Percentiles rank a stretch among this genome's conserved stretches.
phyloP scores from a whole-genome alignment of 35 echinoderm and acorn worm genomes.

The Lytechinus pictus region DNA sequence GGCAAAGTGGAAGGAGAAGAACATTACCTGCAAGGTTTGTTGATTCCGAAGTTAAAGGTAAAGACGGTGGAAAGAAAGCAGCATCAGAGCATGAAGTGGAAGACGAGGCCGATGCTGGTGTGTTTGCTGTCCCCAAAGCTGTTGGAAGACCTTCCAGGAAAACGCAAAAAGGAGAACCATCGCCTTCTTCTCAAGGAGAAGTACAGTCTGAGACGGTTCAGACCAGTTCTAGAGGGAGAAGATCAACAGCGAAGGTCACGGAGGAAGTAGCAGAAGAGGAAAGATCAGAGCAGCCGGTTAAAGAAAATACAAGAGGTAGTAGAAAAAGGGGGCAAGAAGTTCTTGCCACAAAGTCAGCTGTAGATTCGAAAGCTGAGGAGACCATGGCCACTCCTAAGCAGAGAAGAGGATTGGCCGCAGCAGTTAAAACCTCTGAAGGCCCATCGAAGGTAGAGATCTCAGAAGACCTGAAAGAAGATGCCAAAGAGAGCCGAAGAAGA shows the following conservation, averaged over 20 bases:
- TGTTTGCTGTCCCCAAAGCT: constrained; percentile 27
- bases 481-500: background rate
- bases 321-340: background rate
- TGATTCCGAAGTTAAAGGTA: background rate
- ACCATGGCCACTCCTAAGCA: background rate
- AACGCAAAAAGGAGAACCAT: background rate
- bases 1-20: constrained; percentile 28
- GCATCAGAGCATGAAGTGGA: background rate
- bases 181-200: background rate
- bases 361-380: background rate
- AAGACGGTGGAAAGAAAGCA: background rate
- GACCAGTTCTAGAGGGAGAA: background rate
- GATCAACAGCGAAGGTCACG: background rate
- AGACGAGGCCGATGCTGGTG: background rate
- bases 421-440: background rate
- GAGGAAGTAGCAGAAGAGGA: background rate
- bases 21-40: background rate
- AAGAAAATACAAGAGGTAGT: background rate
- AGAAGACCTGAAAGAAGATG: background rate
- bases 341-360: background rate
- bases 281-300: background rate
- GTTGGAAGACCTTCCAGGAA: constrained; percentile 25
- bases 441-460: background rate
- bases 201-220: background rate
- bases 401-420: background rate